Conservation (phyloP, 2,888 invertebrate genomes). For the Sepiola atlantica region DNA sequence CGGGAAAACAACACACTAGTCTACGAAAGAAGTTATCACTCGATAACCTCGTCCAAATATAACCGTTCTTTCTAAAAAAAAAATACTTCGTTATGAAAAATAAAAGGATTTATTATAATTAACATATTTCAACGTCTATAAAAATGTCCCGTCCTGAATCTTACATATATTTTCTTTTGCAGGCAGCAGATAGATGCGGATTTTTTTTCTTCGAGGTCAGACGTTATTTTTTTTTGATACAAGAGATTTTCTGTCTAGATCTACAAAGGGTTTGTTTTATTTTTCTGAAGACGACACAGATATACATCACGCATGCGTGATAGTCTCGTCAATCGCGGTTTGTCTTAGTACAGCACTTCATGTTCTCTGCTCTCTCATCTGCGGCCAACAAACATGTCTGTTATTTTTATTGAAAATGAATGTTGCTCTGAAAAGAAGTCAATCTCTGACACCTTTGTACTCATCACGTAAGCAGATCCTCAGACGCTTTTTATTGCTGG, state of each 20-base stretch:
- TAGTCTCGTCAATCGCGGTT: not conserved
- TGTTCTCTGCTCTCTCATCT: not conserved
- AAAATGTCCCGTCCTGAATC: too few relatives aligned
- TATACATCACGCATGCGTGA: not conserved
- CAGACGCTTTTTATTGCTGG: not conserved
- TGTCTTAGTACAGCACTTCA: not conserved
- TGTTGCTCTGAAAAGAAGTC: not conserved
- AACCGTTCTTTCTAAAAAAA: too few relatives aligned
- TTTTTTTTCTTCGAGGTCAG: too few relatives aligned
- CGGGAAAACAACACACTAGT: too few relatives aligned
- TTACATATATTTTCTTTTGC: too few relatives aligned
- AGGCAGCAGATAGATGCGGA: too few relatives aligned
- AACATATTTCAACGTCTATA: too few relatives aligned
- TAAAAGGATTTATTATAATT: too few relatives aligned
- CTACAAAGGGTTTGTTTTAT: not conserved
- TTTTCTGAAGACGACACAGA: not conserved
- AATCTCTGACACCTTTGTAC: slow-evolving; percentile 4
- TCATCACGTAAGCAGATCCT: not conserved
- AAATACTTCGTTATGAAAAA: too few relatives aligned
- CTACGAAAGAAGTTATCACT: too few relatives aligned
- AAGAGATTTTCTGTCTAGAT: not conserved
- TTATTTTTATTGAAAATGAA: not conserved
- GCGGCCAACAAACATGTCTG: not conserved
- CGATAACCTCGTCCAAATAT: too few relatives aligned
- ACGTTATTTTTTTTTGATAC: too few relatives aligned